Base-by-base conservation (phyloP, 2,113 vertebrate genomes). In the Passerina amoena region DNA sequence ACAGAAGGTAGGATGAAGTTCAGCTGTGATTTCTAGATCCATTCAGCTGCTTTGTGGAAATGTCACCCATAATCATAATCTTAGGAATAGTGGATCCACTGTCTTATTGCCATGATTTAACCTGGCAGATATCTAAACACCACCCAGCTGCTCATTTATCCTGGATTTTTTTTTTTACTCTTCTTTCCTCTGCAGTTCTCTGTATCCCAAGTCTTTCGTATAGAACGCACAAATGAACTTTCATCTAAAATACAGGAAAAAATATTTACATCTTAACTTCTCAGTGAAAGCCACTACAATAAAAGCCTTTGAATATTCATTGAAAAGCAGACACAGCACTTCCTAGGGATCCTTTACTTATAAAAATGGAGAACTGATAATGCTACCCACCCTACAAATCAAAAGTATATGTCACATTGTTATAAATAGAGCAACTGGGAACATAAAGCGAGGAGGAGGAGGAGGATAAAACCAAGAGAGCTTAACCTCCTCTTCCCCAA, bases 371-470 rank as follows among this genome's bases (percentile, higher is more conserved):
- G 50, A 72, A 89, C 5, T 73, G 54, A 82, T 57, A 45, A 88
- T 80, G 45, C 44, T 76, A 35, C 22, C 42, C 66, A 77, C 35
- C 18, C 21, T 61, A 42, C 18, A 3, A 15, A 82, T 30, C n/a
- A 68, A 23, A 90, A 72, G 25, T 30, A 19, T 71, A 6, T 12
- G 65, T 50, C 35, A 65, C 21, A 50, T 28, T 18, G 12, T 71
- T 87, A 82, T 33, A 92, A 93, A 93, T 81, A 83, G 65, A 96
- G 42, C 81, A 94, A 16, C n/a, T 44, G 27, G 23, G 57, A 91
- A 61, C 35, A 82, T 40, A 71, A 78, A 64, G 45, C 3, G 18
- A 86, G 57, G 10, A 81, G 57, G 10, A 81, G 57, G 11, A 81
- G 19, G 2, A 79, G 21, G 20, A 76, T 35, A 80, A 91, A 89